These are phyloP conservation scores for Cephus rjabovi DNA, from an alignment of 2,888 invertebrate species.

Conservation along the genomic window DNA sequence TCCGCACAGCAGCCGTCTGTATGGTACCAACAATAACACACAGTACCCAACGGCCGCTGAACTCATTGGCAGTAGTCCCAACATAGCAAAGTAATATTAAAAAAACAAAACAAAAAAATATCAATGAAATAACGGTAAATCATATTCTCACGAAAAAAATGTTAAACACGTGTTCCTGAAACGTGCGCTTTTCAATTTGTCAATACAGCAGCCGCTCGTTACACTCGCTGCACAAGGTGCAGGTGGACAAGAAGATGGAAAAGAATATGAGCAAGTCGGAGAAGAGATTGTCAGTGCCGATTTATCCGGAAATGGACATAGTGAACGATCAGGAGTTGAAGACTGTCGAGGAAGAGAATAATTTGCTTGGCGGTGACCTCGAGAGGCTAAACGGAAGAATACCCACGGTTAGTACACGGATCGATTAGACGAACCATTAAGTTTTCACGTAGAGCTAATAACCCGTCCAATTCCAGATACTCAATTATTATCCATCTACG, in stretches of 20 bases:
- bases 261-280: constrained; percentile 51
- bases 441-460: not conserved
- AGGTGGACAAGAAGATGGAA: constrained; percentile 41
- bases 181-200: not conserved
- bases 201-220: constrained; percentile 45
- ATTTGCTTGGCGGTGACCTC: constrained; percentile 57
- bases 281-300: constrained; percentile 58
- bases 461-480: not conserved
- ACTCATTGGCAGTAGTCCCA: constrained; percentile 74
- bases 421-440: not conserved
- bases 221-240: constrained; percentile 56
- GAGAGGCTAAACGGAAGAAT: constrained; percentile 59
- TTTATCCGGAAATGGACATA: constrained; percentile 54
- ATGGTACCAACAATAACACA: constrained; percentile 77
- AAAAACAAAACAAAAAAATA: not conserved
- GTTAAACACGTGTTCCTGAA: not conserved
- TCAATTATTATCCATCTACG: not conserved
- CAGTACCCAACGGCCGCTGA: constrained; percentile 85
- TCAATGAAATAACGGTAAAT: not conserved
- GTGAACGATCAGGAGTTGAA: constrained; percentile 51
- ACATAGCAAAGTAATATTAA: constrained; percentile 61
- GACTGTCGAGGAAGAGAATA: constrained; percentile 59
- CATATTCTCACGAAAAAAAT: not conserved
- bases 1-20: constrained; percentile 55
- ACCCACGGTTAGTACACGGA: constrained; percentile 49